These are phyloP conservation scores for Pseudonaja textilis DNA, from an alignment of 2,113 vertebrate genomes.

Conservation along the genomic window DNA sequence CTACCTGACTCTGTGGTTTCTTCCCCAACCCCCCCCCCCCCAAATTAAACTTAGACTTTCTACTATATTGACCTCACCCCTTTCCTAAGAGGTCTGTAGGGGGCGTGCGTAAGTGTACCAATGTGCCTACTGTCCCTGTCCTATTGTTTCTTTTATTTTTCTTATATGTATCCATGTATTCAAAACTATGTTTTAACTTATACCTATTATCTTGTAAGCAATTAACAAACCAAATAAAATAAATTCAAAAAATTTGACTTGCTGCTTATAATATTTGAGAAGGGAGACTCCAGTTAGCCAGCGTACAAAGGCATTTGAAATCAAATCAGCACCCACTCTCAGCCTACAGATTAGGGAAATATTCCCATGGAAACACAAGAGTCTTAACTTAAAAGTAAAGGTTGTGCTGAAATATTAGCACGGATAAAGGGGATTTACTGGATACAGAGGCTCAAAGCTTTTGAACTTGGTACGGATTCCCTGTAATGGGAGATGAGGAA, in stretches of 20 bases:
- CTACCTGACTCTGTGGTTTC: no score
- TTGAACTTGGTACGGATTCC: not conserved
- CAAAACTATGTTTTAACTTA: no score
- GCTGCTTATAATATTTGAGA: not conserved
- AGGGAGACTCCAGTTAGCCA: not conserved
- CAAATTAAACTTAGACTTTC: no score
- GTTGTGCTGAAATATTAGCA: not conserved
- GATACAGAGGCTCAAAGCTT: not conserved
- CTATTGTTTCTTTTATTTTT: no score
- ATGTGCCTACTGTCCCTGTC: no score
- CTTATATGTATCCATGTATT: no score
- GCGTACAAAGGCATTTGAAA: not conserved
- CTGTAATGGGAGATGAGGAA: not conserved
- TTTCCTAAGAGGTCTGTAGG: no score
- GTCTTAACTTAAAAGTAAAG: not conserved
- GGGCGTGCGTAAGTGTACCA: no score
- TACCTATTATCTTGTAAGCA: no score
- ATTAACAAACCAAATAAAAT: no score
- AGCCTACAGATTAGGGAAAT: conserved; percentile 2
- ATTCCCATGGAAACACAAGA: not conserved
- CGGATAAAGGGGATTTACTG: not conserved
- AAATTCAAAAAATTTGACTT: not conserved
- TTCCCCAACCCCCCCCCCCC: no score
- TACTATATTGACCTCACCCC: no score
- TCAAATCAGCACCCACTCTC: not conserved